Evolutionary conservation across 2,888 invertebrate genomes (phyloP), one percentile per base, ranked within the genome.

Genomic region (Eubasilissa splendida): DNA sequence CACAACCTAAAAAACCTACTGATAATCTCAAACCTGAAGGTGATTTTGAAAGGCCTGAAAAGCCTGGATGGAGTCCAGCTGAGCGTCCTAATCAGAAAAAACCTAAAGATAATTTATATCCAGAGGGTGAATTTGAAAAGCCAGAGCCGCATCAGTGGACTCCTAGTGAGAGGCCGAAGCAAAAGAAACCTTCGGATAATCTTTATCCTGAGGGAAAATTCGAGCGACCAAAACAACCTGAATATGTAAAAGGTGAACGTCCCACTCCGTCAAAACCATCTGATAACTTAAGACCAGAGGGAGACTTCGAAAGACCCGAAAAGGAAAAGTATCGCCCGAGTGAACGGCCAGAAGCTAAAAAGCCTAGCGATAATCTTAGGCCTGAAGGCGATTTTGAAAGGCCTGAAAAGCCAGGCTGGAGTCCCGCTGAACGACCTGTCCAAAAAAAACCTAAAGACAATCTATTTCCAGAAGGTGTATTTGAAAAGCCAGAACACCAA

Each of bases 11-110:
- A 12, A 86, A 87, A 63, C 87, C 89, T 52, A 84, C 85, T 70
- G 90, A 91, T 82, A 91, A 91, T 84, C 85, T 90, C 12, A 84
- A 85, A 80, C 89, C 90, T 3, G 91, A 91, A 86, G 93, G 92
- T 2, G 91, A 92, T 1, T 92, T 92, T 84, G 89, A 90, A 78
- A 88, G 86, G n/a, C 88, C 88, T 0, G 84, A 86, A 74, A 87
- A 87, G 4, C 88, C 90, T 0, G 86, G 89, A 84, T 91, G 90
- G 88, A 85, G 85, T 77, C 91, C 89, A n/a, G 91, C 88, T 60
- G 88, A 88, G 84, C 80, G 87, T 12, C 86, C 86, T 60, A 82
- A 84, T 80, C 86, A 84, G 83, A 86, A 83, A 80, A 87, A 86
- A 84, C 89, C 87, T 60, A 86, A 85, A 31, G 90, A 91, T 84